phyloP scores from a whole-genome alignment of 2,888 invertebrate species.

The Philaethria dido region DNA sequence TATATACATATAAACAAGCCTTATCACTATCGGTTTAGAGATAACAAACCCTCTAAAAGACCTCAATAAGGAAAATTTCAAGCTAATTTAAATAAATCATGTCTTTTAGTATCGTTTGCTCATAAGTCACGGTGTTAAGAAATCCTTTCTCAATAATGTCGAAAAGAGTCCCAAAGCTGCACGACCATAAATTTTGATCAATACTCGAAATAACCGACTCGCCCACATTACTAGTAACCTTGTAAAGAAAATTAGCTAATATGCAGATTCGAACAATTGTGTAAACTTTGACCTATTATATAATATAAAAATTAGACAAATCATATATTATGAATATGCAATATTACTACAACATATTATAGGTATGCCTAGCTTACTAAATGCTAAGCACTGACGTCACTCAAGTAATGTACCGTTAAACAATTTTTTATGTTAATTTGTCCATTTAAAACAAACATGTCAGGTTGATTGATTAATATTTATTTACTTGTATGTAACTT shows the following conservation, averaged over 20 bases:
- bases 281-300: constrained; percentile 54
- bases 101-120: constrained; percentile 12
- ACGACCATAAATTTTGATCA: constrained; percentile 36
- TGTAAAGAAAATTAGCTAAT: constrained; percentile 47
- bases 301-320: constrained; percentile 35
- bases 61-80: constrained; percentile 1
- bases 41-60: neutral
- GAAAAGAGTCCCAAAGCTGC: constrained; percentile 29
- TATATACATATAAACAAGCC: neutral
- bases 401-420: neutral
- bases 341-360: constrained; percentile 16
- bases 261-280: constrained; percentile 51
- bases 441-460: constrained; percentile 7
- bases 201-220: constrained; percentile 30
- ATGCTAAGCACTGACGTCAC: constrained; percentile 2
- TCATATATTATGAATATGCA: constrained; percentile 19
- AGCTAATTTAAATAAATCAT: constrained; percentile 1
- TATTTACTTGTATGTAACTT: neutral
- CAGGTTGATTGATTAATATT: neutral
- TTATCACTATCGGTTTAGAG: neutral
- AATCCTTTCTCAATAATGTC: constrained; percentile 43
- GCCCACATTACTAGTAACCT: constrained; percentile 44
- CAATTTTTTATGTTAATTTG: constrained; percentile 3
- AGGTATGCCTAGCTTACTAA: constrained; percentile 7
- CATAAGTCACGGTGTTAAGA: constrained; percentile 45